These are phyloP conservation scores for Habropoda laboriosa DNA, from an alignment of 1,140 invertebrate species.

Conservation along the genomic window DNA sequence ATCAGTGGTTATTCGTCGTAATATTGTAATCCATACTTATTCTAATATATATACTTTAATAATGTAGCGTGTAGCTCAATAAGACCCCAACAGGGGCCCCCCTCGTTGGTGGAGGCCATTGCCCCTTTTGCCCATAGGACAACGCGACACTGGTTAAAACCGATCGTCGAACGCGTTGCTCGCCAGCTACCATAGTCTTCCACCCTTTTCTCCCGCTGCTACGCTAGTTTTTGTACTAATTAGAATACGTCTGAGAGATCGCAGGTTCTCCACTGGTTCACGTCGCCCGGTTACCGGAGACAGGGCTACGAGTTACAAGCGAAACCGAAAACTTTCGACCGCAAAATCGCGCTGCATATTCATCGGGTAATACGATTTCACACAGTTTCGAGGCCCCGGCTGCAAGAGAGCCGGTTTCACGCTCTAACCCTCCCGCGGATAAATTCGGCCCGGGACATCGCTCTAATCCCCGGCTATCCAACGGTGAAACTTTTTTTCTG, in stretches of 20 bases:
- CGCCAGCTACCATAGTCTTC: not conserved
- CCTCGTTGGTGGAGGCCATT: no score
- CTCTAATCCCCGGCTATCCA: slow-evolving; percentile 20
- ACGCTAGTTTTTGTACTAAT: slow-evolving; percentile 63
- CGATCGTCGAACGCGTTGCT: no score
- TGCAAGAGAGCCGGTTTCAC: slow-evolving; percentile 47
- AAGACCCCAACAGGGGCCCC: no score
- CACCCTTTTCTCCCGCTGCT: not conserved
- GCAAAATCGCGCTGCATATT: slow-evolving; percentile 74
- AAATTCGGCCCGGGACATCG: slow-evolving; percentile 54
- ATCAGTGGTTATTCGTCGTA: no score
- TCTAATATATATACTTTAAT: no score
- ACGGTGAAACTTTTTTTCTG: slow-evolving; percentile 48
- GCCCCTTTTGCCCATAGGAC: no score
- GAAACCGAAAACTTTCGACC: slow-evolving; percentile 65
- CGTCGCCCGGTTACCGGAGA: not conserved
- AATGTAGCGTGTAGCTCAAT: no score
- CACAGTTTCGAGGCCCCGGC: slow-evolving; percentile 51
- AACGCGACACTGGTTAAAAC: no score
- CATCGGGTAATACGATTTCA: slow-evolving; percentile 69
- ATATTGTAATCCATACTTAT: no score
- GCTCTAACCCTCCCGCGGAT: slow-evolving; percentile 61
- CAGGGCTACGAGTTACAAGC: slow-evolving; percentile 52
- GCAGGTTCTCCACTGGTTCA: not conserved
- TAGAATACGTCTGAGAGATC: slow-evolving; percentile 63